Base-by-base conservation (phyloP, 23 tunicate genomes). In the Halocynthia roretzi region DNA sequence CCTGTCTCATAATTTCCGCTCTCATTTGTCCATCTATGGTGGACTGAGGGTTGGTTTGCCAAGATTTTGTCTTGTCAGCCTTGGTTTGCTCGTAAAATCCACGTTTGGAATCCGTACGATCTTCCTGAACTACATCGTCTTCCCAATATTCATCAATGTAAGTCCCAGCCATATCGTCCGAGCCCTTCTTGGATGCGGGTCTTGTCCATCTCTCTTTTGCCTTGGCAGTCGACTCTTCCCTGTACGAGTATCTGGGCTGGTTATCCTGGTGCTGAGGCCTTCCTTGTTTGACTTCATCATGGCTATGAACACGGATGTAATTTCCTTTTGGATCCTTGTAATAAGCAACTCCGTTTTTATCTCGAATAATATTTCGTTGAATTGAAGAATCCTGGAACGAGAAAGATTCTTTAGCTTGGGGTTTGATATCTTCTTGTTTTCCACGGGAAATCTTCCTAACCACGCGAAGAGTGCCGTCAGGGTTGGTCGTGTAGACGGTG, bases 1-100 rank as follows among this genome's bases (percentile, higher is more conserved):
- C 62, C 21, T 74, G 78, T 48, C 56, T 54, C 78, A 74, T 74
- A 8, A 74, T 74, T 54, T 74, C 78, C n/a, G 55, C 78, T 10
- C 20, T 10, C 15, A 74, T 20, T 15, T 74, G 4, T 54, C 44
- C 44, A 31, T 31, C 44, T 0, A 31, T 31, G 44, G 44, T 31
- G 44, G 44, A 31, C 44, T 74, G 78, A 74, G 78, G 23, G 19
- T 15, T 65, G 22, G 14, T 0, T 15, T 65, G 70, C 5, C 70
- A 5, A 0, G 70, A 10, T 11, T 65, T 65, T 10, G 70, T 65
- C 44, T 31, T 31, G 44, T 31, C 44, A 0, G 44, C 44, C 44
- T 31, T 31, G 44, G 44, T 31, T 31, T 31, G 44, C 44, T 31
- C 44, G 44, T 31, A 31, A 31, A 31, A 31, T 31, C 44, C 44